phyloP scores from a whole-genome alignment of 2,113 vertebrate species.

The Aptenodytes forsteri region DNA sequence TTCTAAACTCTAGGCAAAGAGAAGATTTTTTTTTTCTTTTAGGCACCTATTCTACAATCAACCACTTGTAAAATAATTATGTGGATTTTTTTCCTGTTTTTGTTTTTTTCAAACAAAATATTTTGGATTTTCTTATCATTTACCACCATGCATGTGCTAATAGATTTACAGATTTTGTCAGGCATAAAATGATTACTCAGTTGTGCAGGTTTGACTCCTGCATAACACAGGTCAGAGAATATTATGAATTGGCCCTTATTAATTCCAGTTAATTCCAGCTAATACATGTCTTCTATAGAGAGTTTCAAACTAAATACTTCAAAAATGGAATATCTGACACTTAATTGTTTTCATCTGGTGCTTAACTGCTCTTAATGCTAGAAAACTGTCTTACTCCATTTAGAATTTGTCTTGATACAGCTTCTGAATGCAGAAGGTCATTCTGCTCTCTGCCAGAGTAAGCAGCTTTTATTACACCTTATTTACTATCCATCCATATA shows the following conservation, averaged over 20 bases:
- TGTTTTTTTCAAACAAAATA: background rate
- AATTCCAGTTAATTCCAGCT: background rate
- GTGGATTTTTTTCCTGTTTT: background rate
- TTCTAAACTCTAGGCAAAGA: background rate
- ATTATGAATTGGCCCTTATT: background rate
- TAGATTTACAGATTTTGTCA: background rate
- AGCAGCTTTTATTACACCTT: background rate
- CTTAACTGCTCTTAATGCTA: background rate
- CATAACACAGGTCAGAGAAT: background rate
- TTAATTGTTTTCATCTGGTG: background rate
- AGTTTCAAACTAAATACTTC: background rate
- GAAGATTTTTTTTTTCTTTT: background rate
- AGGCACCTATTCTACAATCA: background rate
- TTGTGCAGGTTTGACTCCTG: background rate
- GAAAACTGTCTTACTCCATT: background rate
- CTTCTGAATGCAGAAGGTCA: background rate
- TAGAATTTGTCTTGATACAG: background rate
- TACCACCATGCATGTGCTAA: background rate
- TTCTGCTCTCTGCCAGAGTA: background rate
- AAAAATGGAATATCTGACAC: background rate
- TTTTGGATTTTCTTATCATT: background rate
- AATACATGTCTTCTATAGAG: background rate
- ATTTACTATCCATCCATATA: background rate
- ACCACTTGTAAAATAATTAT: background rate
- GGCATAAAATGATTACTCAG: background rate